A percentile compares a stretch with the other conserved stretches of the same genome.
These are phyloP conservation scores for Philopedon plagiatum DNA, from an alignment of 2,888 invertebrate species.

Conservation along the genomic window DNA sequence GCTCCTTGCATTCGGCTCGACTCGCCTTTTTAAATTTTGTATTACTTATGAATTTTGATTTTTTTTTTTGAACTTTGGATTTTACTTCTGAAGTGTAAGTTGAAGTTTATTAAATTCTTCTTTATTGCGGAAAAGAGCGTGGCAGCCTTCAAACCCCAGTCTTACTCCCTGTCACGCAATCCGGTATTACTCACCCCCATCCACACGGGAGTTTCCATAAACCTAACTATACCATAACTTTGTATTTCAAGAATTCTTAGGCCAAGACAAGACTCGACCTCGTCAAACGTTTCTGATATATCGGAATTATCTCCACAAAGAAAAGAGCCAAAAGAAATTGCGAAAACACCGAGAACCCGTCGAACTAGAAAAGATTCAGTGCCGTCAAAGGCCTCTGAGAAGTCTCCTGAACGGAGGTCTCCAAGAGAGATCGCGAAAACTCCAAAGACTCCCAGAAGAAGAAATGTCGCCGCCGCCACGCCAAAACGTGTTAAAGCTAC, in stretches of 20 bases:
- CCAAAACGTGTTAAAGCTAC: constrained; percentile 27
- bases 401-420: constrained; percentile 9
- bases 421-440: constrained; percentile 22
- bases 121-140: too few relatives aligned
- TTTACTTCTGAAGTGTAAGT: too few relatives aligned
- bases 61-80: too few relatives aligned
- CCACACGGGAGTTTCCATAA: too few relatives aligned
- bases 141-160: too few relatives aligned
- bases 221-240: neutral
- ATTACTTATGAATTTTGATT: too few relatives aligned
- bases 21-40: too few relatives aligned
- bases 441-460: constrained; percentile 51
- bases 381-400: neutral
- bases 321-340: neutral
- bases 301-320: neutral
- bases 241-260: constrained; percentile 18
- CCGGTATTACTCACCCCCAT: too few relatives aligned
- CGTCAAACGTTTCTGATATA: neutral
- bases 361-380: neutral
- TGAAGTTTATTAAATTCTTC: too few relatives aligned
- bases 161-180: too few relatives aligned
- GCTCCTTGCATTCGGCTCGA: too few relatives aligned
- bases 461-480: constrained; percentile 1
- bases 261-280: neutral
- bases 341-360: neutral